Conservation (phyloP, 2,888 invertebrate species). For the Boloria euphrosyne region DNA sequence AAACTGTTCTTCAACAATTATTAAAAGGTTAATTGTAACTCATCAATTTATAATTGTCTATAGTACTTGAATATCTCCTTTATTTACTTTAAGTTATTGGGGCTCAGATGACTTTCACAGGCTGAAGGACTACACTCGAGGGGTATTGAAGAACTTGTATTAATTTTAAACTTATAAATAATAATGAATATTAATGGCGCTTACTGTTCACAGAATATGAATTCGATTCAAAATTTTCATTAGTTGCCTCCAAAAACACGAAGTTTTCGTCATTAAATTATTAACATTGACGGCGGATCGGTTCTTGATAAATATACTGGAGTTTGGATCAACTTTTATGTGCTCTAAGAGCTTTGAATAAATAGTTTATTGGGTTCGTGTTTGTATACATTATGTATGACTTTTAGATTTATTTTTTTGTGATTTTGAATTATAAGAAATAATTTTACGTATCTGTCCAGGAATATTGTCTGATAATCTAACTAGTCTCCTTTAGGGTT, state of each 20-base stretch:
- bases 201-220: slow-evolving; percentile 49
- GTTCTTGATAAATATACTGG: slow-evolving; percentile 3
- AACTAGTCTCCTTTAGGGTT: too few relatives aligned
- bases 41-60: slow-evolving; percentile 3
- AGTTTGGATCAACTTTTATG: slow-evolving; percentile 37
- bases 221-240: slow-evolving; percentile 20
- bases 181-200: slow-evolving; percentile 61
- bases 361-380: too few relatives aligned
- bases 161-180: slow-evolving; percentile 58
- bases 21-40: not conserved
- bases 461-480: too few relatives aligned
- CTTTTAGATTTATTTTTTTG: too few relatives aligned
- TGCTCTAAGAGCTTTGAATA: not conserved
- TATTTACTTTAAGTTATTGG: slow-evolving; percentile 20
- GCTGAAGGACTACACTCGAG: slow-evolving; percentile 37
- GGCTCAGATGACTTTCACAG: slow-evolving; percentile 19
- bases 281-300: slow-evolving; percentile 11
- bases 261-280: slow-evolving; percentile 21
- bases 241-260: slow-evolving; percentile 25
- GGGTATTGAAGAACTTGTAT: slow-evolving; percentile 55
- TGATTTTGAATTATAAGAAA: too few relatives aligned
- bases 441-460: too few relatives aligned
- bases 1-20: not conserved
- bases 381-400: too few relatives aligned
- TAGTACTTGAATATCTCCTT: slow-evolving; percentile 7